A percentile compares a stretch with the other conserved stretches of the same genome.
Evolutionary conservation across 2,888 invertebrate species (phyloP).

Genomic region (Drosophila tripunctata): DNA sequence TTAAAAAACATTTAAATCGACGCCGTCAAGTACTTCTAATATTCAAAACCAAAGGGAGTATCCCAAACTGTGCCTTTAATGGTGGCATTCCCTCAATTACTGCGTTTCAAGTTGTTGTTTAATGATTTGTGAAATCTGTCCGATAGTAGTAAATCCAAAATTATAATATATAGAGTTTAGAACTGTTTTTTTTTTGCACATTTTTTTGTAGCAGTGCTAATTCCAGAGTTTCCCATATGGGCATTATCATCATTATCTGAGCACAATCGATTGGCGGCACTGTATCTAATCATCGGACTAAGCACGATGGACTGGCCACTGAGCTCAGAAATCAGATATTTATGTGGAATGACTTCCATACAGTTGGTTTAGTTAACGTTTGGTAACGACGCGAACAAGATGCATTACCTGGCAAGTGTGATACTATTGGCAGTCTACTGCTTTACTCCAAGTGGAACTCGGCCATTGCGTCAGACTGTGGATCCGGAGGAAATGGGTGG

Average conservation of each 20-base stretch:
- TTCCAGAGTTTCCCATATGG: conserved; percentile 7
- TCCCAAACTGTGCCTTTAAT: too few species aligned
- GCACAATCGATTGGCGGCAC: conserved; percentile 41
- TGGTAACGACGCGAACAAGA: conserved; percentile 48
- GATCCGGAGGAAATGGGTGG: conserved; percentile 91
- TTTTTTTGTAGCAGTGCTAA: background rate
- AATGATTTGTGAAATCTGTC: background rate
- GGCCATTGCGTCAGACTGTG: conserved; percentile 9
- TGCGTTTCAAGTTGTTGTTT: too few species aligned
- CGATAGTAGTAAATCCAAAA: background rate
- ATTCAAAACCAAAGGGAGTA: too few species aligned
- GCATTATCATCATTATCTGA: conserved; percentile 31
- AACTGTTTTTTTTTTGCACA: background rate
- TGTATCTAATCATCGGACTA: conserved; percentile 43
- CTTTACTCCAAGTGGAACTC: conserved; percentile 13
- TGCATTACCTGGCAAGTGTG: conserved; percentile 27
- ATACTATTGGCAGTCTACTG: conserved; percentile 36
- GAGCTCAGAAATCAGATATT: conserved; percentile 34
- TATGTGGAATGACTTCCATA: conserved; percentile 23
- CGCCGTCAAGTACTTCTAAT: too few species aligned
- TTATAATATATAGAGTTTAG: background rate
- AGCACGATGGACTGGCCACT: conserved; percentile 4
- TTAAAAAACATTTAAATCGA: too few species aligned
- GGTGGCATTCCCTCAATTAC: too few species aligned
- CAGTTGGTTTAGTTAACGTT: conserved; percentile 30